Conservation (phyloP, 2,797 vertebrate genomes). For the Cossypha heuglini region DNA sequence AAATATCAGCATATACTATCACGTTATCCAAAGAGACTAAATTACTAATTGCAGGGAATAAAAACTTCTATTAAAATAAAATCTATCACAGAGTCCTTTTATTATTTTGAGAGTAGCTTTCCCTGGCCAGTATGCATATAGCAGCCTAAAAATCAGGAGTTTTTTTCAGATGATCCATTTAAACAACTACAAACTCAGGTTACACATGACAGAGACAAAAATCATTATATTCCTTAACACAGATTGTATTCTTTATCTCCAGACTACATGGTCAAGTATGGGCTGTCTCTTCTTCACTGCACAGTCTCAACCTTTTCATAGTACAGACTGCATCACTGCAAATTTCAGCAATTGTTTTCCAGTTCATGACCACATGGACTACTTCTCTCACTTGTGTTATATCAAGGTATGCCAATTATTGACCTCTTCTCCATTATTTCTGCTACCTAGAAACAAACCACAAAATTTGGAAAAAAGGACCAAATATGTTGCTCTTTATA, state of each 20-base stretch:
- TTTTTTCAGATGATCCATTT: not conserved
- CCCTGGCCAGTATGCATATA: fast-evolving
- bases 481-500: not conserved
- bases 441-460: not conserved
- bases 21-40: not conserved
- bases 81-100: not conserved
- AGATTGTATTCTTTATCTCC: not conserved
- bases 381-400: not conserved
- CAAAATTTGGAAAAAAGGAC: not conserved
- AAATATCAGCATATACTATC: not conserved
- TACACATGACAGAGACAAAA: not conserved
- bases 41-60: not conserved
- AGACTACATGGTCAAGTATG: not conserved
- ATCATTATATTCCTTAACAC: not conserved
- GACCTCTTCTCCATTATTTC: not conserved
- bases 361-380: not conserved
- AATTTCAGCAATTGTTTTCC: not conserved
- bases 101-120: not conserved
- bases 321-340: not conserved
- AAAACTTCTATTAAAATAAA: not conserved
- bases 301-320: not conserved
- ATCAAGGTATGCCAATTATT: not conserved
- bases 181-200: not conserved
- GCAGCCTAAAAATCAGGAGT: not conserved
- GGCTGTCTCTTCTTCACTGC: not conserved